Percentiles rank a stretch among this genome's conserved stretches.
Conservation (phyloP, 2,797 vertebrate genomes). For the Serranus cabrilla region DNA sequence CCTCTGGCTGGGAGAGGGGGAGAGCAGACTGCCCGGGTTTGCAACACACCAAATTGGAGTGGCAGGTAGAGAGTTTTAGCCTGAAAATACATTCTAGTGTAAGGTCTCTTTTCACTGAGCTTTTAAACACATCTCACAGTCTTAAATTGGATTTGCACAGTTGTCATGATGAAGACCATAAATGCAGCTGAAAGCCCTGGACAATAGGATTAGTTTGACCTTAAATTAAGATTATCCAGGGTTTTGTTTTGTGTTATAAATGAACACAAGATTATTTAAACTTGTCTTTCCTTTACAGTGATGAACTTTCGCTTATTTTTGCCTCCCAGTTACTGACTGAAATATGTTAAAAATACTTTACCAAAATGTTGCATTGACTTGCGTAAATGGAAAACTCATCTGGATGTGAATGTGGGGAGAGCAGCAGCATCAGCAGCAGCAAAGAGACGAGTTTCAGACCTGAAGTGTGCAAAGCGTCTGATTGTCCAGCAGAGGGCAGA, state of each 20-base stretch:
- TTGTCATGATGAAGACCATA: too few species aligned
- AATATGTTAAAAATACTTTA: too few species aligned
- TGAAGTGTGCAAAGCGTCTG: neutral
- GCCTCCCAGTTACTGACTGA: too few species aligned
- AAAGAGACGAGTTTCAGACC: neutral
- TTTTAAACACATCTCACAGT: neutral
- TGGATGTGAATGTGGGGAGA: neutral
- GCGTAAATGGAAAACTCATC: constrained; percentile 26
- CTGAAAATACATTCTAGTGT: neutral
- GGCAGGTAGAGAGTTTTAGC: constrained; percentile 85
- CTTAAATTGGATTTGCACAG: too few species aligned
- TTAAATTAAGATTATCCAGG: too few species aligned
- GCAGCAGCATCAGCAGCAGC: neutral
- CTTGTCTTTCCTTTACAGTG: too few species aligned
- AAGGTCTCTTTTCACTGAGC: too few species aligned
- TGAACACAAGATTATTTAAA: too few species aligned
- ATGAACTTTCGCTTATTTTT: too few species aligned
- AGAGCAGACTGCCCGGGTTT: constrained; percentile 89
- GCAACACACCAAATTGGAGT: constrained; percentile 96
- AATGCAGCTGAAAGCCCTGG: too few species aligned
- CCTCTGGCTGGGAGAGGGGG: constrained; percentile 89
- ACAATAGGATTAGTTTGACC: too few species aligned
- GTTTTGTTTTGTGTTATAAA: too few species aligned
- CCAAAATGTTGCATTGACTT: neutral
- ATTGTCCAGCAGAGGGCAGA: constrained; percentile 86